phyloP scores from a whole-genome alignment of 1,140 invertebrate species.

The Holotrichia oblita region DNA sequence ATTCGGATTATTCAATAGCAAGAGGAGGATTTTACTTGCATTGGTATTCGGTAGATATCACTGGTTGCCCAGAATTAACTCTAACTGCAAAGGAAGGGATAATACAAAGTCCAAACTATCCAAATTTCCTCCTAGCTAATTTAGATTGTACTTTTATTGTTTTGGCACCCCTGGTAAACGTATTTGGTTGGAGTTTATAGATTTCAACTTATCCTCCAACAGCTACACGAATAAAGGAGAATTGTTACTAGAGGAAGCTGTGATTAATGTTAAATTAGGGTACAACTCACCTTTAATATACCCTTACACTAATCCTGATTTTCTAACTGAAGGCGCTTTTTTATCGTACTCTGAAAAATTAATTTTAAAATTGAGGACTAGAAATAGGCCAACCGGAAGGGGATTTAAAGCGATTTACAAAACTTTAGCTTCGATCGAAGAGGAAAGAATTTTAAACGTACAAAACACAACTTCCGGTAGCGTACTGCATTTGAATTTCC shows the following conservation, averaged over 20 bases:
- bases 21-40: constrained; percentile 71
- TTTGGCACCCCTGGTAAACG: constrained; percentile 70
- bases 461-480: constrained; percentile 58
- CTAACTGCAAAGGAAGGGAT: constrained; percentile 69
- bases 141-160: constrained; percentile 75
- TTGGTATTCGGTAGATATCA: constrained; percentile 75
- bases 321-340: constrained; percentile 69
- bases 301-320: constrained; percentile 63
- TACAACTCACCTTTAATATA: constrained; percentile 61
- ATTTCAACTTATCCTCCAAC: constrained; percentile 46
- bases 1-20: constrained; percentile 75
- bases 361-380: constrained; percentile 67
- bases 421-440: constrained; percentile 57
- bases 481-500: constrained; percentile 68
- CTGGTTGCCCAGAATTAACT: constrained; percentile 71
- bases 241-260: constrained; percentile 57
- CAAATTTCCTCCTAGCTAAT: constrained; percentile 70
- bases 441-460: constrained; percentile 59
- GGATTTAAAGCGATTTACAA: constrained; percentile 71
- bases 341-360: constrained; percentile 68
- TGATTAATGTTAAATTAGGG: constrained; percentile 67
- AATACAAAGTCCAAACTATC: constrained; percentile 73
- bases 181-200: constrained; percentile 72
- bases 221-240: background rate
- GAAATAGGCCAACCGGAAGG: constrained; percentile 64